Percentiles rank a stretch among this genome's conserved stretches.
Conservation (phyloP, 35 echinoderm and acorn worm species). For the Patiria miniata region DNA sequence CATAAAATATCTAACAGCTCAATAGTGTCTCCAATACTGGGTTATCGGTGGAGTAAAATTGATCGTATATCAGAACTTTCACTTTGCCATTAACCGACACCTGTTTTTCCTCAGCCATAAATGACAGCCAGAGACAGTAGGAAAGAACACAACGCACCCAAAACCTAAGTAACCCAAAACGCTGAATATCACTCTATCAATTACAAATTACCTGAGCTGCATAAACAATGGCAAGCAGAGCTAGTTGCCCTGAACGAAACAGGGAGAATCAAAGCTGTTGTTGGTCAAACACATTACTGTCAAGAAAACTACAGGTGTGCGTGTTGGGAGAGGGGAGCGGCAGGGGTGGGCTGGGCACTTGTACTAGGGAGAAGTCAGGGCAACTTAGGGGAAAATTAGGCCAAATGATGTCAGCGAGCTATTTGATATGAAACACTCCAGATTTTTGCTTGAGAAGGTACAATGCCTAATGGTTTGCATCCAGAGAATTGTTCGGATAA, state of each 20-base stretch:
- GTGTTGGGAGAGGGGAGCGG: not conserved
- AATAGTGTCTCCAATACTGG: too few relatives aligned
- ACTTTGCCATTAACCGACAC: not conserved
- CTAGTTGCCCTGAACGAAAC: not conserved
- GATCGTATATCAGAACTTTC: too few relatives aligned
- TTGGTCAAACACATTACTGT: conserved; percentile 13
- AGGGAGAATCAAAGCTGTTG: not conserved
- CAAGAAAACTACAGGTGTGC: not conserved
- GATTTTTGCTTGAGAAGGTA: not conserved
- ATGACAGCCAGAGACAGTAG: not conserved
- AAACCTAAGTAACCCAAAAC: not conserved
- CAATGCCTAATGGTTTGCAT: too few relatives aligned
- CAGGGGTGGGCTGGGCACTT: not conserved
- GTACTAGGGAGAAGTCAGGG: not conserved
- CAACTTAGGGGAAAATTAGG: not conserved
- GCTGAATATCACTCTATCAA: not conserved
- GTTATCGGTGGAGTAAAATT: too few relatives aligned
- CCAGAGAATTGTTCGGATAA: too few relatives aligned
- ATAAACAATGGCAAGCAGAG: conserved; percentile 1
- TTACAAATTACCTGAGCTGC: not conserved
- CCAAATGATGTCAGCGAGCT: not conserved
- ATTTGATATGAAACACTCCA: not conserved
- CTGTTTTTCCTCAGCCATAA: conserved; percentile 6
- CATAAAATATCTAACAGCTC: too few relatives aligned
- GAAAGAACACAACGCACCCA: not conserved